phyloP scores from a whole-genome alignment of 2,113 vertebrate species.

The Uria lomvia region DNA sequence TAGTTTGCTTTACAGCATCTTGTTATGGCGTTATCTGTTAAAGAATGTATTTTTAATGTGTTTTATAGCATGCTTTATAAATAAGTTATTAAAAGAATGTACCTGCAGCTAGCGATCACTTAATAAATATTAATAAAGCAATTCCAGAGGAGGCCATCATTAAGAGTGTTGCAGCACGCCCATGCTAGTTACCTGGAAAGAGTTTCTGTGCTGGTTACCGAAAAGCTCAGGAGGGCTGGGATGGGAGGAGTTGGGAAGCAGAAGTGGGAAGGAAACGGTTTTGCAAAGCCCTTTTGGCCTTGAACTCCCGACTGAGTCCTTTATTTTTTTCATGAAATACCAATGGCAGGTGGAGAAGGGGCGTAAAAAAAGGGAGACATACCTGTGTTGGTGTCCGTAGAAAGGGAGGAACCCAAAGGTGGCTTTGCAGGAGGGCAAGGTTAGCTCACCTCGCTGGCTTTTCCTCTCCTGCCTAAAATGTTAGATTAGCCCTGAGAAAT shows the following conservation, averaged over 20 bases:
- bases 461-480: neutral
- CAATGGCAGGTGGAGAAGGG: neutral
- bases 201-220: neutral
- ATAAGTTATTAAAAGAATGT: conserved; percentile 74
- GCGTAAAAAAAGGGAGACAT: neutral
- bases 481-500: neutral
- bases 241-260: neutral
- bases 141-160: conserved; percentile 66
- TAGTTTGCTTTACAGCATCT: conserved; percentile 53
- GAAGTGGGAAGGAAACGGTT: neutral
- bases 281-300: neutral
- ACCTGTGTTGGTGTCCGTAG: neutral
- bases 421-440: neutral
- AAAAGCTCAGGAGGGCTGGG: neutral
- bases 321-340: neutral
- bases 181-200: neutral
- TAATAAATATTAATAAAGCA: conserved; percentile 77
- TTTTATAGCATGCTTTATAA: conserved; percentile 72
- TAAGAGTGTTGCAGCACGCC: conserved; percentile 20
- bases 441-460: neutral
- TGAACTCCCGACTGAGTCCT: neutral
- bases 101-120: conserved; percentile 71
- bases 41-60: conserved; percentile 80
- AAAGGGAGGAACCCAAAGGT: neutral
- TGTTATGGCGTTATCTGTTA: conserved; percentile 71